Conservation (phyloP, 2,797 vertebrate genomes). For the Ctenopoma multispine region DNA sequence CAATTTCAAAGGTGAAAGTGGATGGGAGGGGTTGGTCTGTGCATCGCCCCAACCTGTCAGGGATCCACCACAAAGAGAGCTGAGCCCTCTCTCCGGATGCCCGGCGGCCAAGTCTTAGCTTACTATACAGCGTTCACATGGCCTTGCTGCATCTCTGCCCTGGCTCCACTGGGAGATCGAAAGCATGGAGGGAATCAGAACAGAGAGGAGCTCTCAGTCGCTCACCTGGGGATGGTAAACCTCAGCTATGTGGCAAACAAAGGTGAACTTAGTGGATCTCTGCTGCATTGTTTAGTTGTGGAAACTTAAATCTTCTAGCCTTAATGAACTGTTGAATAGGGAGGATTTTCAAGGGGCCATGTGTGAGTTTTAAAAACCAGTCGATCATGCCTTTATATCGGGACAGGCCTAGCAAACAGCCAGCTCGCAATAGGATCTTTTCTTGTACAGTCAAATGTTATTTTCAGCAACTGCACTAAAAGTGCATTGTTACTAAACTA, state of each 20-base stretch:
- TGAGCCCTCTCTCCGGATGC: conserved; percentile 79
- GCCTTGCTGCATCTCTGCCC: conserved; percentile 65
- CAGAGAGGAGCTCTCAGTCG: conserved; percentile 74
- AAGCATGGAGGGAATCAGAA: conserved; percentile 66
- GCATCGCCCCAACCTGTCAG: conserved; percentile 81
- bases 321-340: conserved; percentile 81
- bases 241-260: conserved; percentile 82
- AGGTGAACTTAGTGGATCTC: conserved; percentile 82
- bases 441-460: conserved; percentile 25
- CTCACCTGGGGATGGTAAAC: conserved; percentile 82
- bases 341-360: conserved; percentile 79
- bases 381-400: conserved; percentile 68
- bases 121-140: conserved; percentile 75
- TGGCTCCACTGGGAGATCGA: conserved; percentile 67
- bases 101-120: conserved; percentile 79
- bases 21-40: conserved; percentile 74
- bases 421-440: conserved; percentile 38
- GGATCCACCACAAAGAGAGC: conserved; percentile 80
- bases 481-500: background rate
- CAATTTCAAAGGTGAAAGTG: conserved; percentile 83
- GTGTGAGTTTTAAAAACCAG: conserved; percentile 74
- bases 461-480: conserved; percentile 7
- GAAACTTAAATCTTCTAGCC: conserved; percentile 82
- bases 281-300: conserved; percentile 77
- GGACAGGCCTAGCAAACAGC: conserved; percentile 42